Evolutionary conservation across 2,888 invertebrate genomes (phyloP).

Genomic region (Drosophila quinaria): DNA sequence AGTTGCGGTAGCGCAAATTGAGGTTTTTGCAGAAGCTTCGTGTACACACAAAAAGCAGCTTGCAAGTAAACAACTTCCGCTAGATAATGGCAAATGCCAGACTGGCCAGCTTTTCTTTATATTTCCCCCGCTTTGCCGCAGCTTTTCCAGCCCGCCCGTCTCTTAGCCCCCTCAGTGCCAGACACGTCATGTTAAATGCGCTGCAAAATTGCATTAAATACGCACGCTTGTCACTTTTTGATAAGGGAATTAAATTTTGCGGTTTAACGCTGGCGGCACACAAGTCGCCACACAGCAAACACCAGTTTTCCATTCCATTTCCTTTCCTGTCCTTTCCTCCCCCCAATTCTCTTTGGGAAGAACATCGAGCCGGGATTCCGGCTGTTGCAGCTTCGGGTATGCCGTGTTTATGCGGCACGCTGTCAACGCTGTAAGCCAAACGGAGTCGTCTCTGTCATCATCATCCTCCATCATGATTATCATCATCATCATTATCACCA

Average conservation of each 20-base stretch:
- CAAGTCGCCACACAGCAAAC: constrained; percentile 24
- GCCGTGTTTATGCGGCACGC: constrained; percentile 70
- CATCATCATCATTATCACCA: constrained; percentile 19
- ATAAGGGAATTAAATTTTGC: constrained; percentile 86
- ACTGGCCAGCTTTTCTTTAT: constrained; percentile 41
- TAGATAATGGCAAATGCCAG: constrained; percentile 71
- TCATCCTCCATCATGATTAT: constrained; percentile 35
- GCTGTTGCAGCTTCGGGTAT: constrained; percentile 31
- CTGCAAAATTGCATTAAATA: constrained; percentile 86
- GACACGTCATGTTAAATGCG: constrained; percentile 83
- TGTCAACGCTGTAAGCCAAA: constrained; percentile 73
- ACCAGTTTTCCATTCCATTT: not conserved
- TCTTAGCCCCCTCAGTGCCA: constrained; percentile 5
- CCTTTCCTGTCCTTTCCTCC: constrained; percentile 2
- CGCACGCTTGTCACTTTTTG: constrained; percentile 85
- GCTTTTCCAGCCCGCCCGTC: not conserved
- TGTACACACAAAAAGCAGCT: constrained; percentile 47
- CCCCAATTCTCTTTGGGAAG: not conserved
- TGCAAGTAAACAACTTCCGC: constrained; percentile 77
- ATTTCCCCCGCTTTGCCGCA: not conserved
- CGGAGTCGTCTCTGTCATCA: constrained; percentile 66
- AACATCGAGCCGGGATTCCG: not conserved
- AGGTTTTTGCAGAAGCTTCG: constrained; percentile 52
- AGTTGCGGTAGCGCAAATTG: constrained; percentile 73
- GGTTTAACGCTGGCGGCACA: constrained; percentile 80